These are phyloP conservation scores for Parus major DNA, from an alignment of 2,113 vertebrate genomes.

Conservation along the genomic window DNA sequence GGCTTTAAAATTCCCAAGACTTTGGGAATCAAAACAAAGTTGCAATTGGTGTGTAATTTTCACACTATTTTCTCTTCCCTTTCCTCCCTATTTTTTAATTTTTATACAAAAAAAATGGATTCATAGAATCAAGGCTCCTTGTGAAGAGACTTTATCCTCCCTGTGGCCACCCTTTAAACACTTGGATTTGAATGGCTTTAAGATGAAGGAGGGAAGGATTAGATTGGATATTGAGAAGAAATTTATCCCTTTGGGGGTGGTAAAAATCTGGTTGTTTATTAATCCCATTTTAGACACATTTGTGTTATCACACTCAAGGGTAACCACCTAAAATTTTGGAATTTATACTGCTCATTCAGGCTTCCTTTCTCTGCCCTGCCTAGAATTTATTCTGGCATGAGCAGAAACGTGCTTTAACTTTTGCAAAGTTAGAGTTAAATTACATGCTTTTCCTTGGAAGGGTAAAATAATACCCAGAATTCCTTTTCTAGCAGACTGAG, in stretches of 20 bases:
- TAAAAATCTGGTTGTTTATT: neutral
- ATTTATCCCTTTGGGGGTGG: neutral
- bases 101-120: neutral
- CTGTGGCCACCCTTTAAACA: neutral
- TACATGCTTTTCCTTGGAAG: neutral
- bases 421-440: neutral
- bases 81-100: neutral
- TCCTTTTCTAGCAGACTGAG: neutral
- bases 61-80: neutral
- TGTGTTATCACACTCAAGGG: neutral
- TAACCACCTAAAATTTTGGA: neutral
- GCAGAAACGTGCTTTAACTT: neutral
- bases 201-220: neutral
- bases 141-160: neutral
- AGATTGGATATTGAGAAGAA: neutral
- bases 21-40: neutral
- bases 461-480: neutral
- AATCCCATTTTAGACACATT: neutral
- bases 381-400: neutral
- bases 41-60: neutral
- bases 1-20: neutral
- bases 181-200: neutral
- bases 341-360: neutral
- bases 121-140: neutral
- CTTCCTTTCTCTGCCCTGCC: neutral